Conservation (phyloP, 64 coral and sea anemone genomes). For the Stichodactyla mertensii region DNA sequence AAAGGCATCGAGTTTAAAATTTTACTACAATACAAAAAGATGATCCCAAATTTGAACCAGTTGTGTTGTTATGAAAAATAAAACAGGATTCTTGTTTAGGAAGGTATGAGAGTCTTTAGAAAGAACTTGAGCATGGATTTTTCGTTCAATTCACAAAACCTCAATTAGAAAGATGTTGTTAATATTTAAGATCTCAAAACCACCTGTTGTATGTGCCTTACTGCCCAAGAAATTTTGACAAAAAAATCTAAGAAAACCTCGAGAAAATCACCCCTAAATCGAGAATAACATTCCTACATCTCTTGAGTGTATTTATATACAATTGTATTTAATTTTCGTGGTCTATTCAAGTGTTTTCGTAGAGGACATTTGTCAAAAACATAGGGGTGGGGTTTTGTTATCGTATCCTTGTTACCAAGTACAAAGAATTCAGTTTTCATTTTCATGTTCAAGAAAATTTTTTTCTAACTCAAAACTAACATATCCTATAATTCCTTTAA, state of each 20-base stretch:
- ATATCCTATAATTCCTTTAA: not conserved
- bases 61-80: not conserved
- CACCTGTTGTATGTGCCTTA: constrained; percentile 1
- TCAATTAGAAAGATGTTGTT: not conserved
- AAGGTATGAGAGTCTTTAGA: not conserved
- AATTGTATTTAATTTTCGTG: not conserved
- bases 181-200: constrained; percentile 9
- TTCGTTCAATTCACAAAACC: not conserved
- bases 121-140: not conserved
- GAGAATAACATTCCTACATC: not conserved
- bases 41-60: not conserved
- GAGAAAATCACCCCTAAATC: not conserved
- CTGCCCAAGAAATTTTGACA: not conserved
- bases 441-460: not conserved
- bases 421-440: not conserved
- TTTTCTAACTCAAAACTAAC: not conserved
- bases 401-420: constrained; percentile 53
- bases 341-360: not conserved
- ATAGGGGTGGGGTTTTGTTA: constrained; percentile 68
- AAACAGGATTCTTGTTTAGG: not conserved
- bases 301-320: not conserved
- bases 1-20: not conserved
- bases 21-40: not conserved
- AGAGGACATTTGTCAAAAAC: not conserved
- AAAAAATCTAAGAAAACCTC: not conserved